These are phyloP conservation scores for Syrista parreyssii DNA, from an alignment of 2,888 invertebrate species.

Conservation along the genomic window DNA sequence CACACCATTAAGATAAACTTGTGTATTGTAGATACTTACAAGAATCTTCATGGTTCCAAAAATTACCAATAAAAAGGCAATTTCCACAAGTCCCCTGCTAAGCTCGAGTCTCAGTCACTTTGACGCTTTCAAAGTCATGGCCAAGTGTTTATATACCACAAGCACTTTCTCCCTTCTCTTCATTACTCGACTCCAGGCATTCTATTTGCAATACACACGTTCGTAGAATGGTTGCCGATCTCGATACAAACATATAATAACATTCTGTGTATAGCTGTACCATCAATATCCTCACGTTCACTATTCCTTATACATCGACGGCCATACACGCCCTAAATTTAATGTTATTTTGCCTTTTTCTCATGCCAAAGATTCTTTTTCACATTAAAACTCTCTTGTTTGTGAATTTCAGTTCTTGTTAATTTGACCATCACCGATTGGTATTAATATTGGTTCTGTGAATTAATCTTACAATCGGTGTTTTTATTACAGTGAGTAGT, in stretches of 20 bases:
- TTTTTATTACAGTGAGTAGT: not conserved
- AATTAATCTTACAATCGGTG: not conserved
- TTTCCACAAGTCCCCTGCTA: conserved; percentile 28
- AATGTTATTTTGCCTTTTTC: not conserved
- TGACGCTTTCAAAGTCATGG: conserved; percentile 64
- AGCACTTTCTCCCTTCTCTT: conserved; percentile 64
- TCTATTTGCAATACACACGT: not conserved
- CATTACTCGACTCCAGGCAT: conserved; percentile 23
- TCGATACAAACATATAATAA: not conserved
- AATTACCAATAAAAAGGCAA: conserved; percentile 15
- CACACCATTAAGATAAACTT: not conserved
- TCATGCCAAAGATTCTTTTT: not conserved
- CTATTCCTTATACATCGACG: not conserved
- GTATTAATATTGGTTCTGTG: not conserved
- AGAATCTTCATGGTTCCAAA: conserved; percentile 48
- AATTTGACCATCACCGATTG: not conserved
- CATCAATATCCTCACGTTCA: not conserved
- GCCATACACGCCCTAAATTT: not conserved
- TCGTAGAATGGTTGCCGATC: not conserved
- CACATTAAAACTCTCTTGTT: not conserved
- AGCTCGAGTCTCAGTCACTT: conserved; percentile 38
- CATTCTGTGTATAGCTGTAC: not conserved
- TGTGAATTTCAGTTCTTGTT: not conserved
- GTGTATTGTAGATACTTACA: conserved; percentile 43
- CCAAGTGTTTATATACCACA: conserved; percentile 61